A percentile compares a stretch with the other conserved stretches of the same genome.
phyloP scores from a whole-genome alignment of 2,797 vertebrate species.

The Poliocrania exsul region DNA sequence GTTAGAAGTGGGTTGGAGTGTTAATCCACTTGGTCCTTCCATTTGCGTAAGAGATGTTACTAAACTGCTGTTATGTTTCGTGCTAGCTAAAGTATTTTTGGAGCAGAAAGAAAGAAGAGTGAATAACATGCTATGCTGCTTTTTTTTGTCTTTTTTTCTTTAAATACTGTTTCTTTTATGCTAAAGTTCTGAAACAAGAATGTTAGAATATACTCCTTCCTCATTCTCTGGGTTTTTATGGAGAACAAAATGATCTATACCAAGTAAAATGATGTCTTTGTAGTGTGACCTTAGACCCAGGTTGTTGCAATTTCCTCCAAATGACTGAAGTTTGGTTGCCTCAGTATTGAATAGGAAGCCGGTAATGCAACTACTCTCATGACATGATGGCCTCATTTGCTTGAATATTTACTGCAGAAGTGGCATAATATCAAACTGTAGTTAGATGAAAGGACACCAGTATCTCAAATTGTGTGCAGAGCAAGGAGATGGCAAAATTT shows the following conservation, averaged over 20 bases:
- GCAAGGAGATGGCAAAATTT: neutral
- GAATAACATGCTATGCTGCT: neutral
- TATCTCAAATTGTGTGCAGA: neutral
- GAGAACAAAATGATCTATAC: neutral
- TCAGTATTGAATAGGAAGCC: neutral
- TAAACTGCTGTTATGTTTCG: neutral
- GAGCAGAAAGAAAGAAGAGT: neutral
- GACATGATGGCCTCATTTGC: neutral
- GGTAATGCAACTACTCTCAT: neutral
- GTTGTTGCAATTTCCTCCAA: neutral
- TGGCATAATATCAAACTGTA: neutral
- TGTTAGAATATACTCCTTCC: neutral
- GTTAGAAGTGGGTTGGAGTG: neutral
- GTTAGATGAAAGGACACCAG: neutral
- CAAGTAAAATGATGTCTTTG: neutral
- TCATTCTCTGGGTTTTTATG: neutral
- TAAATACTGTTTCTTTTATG: neutral
- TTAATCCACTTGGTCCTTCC: neutral
- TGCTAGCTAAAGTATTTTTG: neutral
- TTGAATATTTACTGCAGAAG: neutral
- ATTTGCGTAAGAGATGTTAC: neutral
- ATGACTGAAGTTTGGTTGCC: neutral
- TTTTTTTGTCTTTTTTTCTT: neutral
- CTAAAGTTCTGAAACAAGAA: neutral
- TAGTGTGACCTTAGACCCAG: neutral